Percentiles rank a stretch among this genome's conserved stretches.
phyloP scores from a whole-genome alignment of 92 coral and sea anemone genomes.

The Blastomussa wellsi region DNA sequence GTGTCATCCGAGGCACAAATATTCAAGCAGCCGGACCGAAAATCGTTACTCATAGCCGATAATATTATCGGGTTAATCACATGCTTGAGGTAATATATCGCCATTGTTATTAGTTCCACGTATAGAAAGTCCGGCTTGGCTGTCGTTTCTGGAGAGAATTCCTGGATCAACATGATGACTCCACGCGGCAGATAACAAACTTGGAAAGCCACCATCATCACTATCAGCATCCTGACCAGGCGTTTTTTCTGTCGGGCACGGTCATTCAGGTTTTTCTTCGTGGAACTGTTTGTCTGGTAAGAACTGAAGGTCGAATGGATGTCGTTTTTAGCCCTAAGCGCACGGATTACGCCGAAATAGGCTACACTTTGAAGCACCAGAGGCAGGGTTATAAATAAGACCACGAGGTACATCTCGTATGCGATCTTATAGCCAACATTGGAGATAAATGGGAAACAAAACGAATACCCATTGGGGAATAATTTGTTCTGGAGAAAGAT shows the following conservation, averaged over 20 bases:
- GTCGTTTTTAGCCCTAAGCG: slow-evolving; percentile 53
- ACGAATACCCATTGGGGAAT: background rate
- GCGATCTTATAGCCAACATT: slow-evolving; percentile 34
- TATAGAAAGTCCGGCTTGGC: slow-evolving; percentile 19
- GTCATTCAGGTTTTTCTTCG: slow-evolving; percentile 30
- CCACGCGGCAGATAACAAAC: slow-evolving; percentile 83
- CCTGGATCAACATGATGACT: slow-evolving; percentile 59
- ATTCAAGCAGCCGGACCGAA: slow-evolving; percentile 38
- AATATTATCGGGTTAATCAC: slow-evolving; percentile 57
- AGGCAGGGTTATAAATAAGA: slow-evolving; percentile 57
- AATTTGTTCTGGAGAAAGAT: slow-evolving; percentile 30
- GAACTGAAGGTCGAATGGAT: slow-evolving; percentile 37
- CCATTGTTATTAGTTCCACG: slow-evolving; percentile 29
- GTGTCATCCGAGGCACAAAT: background rate
- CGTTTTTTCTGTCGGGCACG: slow-evolving; percentile 36
- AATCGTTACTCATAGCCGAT: slow-evolving; percentile 59
- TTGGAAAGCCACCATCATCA: slow-evolving; percentile 63
- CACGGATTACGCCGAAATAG: slow-evolving; percentile 60
- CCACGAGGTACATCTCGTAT: slow-evolving; percentile 60
- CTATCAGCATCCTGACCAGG: slow-evolving; percentile 67
- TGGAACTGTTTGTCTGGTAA: slow-evolving; percentile 30
- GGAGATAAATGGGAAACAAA: slow-evolving; percentile 34
- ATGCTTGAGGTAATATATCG: slow-evolving; percentile 53
- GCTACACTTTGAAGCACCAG: slow-evolving; percentile 63
- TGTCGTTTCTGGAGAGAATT: slow-evolving; percentile 33